These are phyloP conservation scores for Drosophila diplacantha DNA, from an alignment of 2,888 invertebrate species.

Conservation along the genomic window DNA sequence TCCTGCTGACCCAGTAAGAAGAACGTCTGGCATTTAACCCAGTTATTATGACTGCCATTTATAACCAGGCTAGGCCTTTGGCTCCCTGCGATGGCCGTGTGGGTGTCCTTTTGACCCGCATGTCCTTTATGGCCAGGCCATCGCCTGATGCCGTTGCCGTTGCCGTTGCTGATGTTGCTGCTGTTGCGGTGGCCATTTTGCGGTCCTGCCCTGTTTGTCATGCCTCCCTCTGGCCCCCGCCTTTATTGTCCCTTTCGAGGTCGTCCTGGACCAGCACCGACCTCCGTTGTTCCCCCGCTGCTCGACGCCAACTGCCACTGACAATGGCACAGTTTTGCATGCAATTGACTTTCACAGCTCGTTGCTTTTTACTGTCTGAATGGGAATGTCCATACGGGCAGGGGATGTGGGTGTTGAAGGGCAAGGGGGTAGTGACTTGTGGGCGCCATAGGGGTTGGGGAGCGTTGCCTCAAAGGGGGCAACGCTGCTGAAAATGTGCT, in stretches of 20 bases:
- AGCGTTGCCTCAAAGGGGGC: background rate
- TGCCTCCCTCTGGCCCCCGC: slow-evolving; percentile 3
- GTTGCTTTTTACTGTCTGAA: slow-evolving; percentile 65
- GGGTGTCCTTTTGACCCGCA: slow-evolving; percentile 71
- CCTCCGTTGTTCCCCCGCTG: slow-evolving; percentile 5
- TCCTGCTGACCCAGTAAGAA: slow-evolving; percentile 25
- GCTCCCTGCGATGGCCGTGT: slow-evolving; percentile 42
- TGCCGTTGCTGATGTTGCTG: slow-evolving; percentile 32
- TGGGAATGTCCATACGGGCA: slow-evolving; percentile 18
- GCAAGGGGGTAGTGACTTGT: background rate
- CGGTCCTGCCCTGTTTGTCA: slow-evolving; percentile 61
- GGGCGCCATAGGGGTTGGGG: background rate
- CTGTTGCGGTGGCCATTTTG: slow-evolving; percentile 69
- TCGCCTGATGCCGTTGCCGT: slow-evolving; percentile 8
- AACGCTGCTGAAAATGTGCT: slow-evolving; percentile 6
- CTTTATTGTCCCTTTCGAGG: slow-evolving; percentile 52
- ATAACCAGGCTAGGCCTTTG: slow-evolving; percentile 49
- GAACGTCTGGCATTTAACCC: slow-evolving; percentile 63
- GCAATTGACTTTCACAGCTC: slow-evolving; percentile 73
- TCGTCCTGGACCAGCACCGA: slow-evolving; percentile 45
- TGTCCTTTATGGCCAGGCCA: slow-evolving; percentile 61
- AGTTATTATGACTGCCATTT: slow-evolving; percentile 72
- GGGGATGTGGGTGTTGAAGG: slow-evolving; percentile 2
- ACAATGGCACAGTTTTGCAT: slow-evolving; percentile 73
- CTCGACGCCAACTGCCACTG: slow-evolving; percentile 44